Conservation (phyloP, 2,888 invertebrate genomes). For the Drosophila pullipes region DNA sequence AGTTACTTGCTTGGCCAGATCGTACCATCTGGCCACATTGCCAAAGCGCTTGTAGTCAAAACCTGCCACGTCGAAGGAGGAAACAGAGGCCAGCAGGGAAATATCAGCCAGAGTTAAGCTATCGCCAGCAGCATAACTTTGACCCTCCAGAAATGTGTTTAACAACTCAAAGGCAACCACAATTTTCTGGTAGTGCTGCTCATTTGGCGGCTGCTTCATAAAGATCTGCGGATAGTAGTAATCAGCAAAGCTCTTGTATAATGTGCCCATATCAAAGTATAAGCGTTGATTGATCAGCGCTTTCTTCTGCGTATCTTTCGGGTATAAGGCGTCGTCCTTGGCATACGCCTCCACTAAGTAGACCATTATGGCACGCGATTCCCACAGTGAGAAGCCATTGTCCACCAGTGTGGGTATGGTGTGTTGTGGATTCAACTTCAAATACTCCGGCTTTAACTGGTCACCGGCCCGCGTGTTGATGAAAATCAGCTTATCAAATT, state of each 20-base stretch:
- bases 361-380: constrained; percentile 92
- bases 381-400: constrained; percentile 92
- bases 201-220: constrained; percentile 88
- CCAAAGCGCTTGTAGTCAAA: constrained; percentile 89
- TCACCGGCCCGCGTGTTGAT: constrained; percentile 87
- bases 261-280: constrained; percentile 92
- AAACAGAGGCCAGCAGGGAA: constrained; percentile 88
- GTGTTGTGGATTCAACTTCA: constrained; percentile 93
- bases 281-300: constrained; percentile 92
- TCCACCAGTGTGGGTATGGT: constrained; percentile 93
- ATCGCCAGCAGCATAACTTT: constrained; percentile 90
- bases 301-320: constrained; percentile 90
- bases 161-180: constrained; percentile 89
- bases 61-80: constrained; percentile 89
- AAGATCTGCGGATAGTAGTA: constrained; percentile 89
- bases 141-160: constrained; percentile 89
- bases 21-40: constrained; percentile 89
- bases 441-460: constrained; percentile 89
- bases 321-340: constrained; percentile 90
- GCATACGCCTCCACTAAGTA: constrained; percentile 93
- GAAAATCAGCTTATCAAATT: constrained; percentile 87
- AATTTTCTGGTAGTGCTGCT: constrained; percentile 89
- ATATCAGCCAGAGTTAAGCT: constrained; percentile 92
- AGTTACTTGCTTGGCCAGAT: constrained; percentile 86
- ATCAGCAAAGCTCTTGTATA: constrained; percentile 89